Evolutionary conservation across 2,888 invertebrate genomes (phyloP).

Genomic region (Standfussiana lucernea): DNA sequence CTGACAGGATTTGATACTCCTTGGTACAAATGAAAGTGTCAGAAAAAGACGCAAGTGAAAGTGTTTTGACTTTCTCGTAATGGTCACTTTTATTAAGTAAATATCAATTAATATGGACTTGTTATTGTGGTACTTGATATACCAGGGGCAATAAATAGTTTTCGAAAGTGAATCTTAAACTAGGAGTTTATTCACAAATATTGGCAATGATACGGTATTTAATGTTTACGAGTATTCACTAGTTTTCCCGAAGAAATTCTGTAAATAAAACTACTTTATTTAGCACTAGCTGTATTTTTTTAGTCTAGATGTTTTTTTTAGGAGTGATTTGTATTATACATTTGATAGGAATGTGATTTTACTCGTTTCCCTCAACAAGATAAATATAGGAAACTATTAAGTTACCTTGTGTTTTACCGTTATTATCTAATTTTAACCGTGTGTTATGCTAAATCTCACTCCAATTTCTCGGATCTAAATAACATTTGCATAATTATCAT

Average conservation of each 20-base stretch:
- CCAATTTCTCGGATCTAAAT: slow-evolving; percentile 39
- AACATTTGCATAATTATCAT: slow-evolving; percentile 36
- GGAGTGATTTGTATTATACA: background rate
- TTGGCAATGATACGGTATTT: background rate
- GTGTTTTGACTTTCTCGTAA: slow-evolving; percentile 68
- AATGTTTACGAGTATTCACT: background rate
- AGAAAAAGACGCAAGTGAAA: slow-evolving; percentile 69
- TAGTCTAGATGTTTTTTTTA: background rate
- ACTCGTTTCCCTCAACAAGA: background rate
- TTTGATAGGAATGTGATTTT: background rate
- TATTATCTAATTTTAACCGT: slow-evolving; percentile 22
- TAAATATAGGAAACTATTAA: background rate
- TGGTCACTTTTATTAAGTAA: slow-evolving; percentile 27
- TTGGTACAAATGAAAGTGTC: slow-evolving; percentile 64
- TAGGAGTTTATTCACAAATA: background rate
- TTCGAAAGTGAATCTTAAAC: background rate
- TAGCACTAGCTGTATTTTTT: no score
- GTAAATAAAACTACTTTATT: background rate
- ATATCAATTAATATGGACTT: slow-evolving; percentile 4
- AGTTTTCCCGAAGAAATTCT: background rate
- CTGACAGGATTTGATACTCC: slow-evolving; percentile 47
- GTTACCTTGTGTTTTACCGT: slow-evolving; percentile 9
- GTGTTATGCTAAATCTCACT: slow-evolving; percentile 4
- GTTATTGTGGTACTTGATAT: background rate
- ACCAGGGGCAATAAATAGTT: background rate